Evolutionary conservation across 2,113 vertebrate genomes (phyloP), one percentile per base, ranked within the genome.

Genomic region (Gavialis gangeticus): DNA sequence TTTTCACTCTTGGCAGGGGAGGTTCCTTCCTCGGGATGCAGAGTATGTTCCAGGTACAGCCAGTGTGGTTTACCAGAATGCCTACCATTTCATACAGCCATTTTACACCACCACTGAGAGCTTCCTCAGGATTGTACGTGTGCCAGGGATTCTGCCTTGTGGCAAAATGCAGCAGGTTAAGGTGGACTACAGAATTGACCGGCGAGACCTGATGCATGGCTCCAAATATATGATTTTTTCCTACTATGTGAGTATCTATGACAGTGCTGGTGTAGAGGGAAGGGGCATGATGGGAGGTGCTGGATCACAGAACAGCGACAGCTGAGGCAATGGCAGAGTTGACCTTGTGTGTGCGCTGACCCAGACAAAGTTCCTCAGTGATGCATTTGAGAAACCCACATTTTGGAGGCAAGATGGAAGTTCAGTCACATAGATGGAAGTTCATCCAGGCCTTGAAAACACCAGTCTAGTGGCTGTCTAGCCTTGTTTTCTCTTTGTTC

Each of bases 211-310:
- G 25, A 84, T 90, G 24, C 89, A 90, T 0, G 93, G 95, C 37
- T 87, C 90, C 85, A 97, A 76, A 87, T 97, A 90, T 1, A 96
- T 97, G 56, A 63, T 87, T 71, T 97, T 98, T 86, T 95, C 97
- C 86, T 98, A 98, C 84, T 95, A 96, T 64, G 98, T 98, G 93
- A 98, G 98, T 95, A 84, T 73, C 83, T 94, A 69, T 37, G 85
- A 34, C 82, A 67, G 12, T 0, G 1, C 28, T 69, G 28, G 54
- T 76, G 64, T 46, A 46, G 46, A 46, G 46, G 46, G 46, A 46
- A 46, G 46, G 46, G 46, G 46, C 46, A 46, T 46, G 46, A 46
- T 46, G 79, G 59, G 12, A 21, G 15, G 64, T 89, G 56, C 30
- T 25, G 34, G 75, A 59, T 82, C 25, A 85, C 4, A 24, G 4